phyloP scores from a whole-genome alignment of 2,113 vertebrate species.

The Pantherophis guttatus region DNA sequence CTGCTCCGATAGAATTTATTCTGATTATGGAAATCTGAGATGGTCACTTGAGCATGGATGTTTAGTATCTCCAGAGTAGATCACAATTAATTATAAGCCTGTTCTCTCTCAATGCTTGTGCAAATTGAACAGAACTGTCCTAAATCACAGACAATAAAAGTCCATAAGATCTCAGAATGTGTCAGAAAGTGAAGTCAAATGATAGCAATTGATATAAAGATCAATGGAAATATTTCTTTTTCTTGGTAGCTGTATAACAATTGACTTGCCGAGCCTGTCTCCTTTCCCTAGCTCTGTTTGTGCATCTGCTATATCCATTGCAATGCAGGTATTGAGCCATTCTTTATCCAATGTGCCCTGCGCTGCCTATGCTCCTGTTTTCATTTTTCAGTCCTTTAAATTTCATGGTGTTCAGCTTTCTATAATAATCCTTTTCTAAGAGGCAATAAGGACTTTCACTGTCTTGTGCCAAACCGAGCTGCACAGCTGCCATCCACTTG shows the following conservation, averaged over 20 bases:
- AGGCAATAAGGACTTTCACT: neutral
- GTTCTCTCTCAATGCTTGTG: neutral
- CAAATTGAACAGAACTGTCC: neutral
- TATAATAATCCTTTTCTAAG: constrained; percentile 7
- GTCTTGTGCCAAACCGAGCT: neutral
- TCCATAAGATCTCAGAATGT: neutral
- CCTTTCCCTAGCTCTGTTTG: neutral
- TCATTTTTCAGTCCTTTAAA: neutral
- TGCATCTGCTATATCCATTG: neutral
- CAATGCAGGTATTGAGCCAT: neutral
- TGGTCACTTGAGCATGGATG: neutral
- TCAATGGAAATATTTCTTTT: neutral
- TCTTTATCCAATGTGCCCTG: neutral
- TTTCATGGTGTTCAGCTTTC: neutral
- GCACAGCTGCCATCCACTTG: constrained; percentile 6
- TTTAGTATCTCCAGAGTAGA: neutral
- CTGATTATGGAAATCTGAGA: neutral
- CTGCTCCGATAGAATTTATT: neutral
- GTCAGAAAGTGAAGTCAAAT: neutral
- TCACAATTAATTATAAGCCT: neutral
- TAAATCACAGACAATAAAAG: neutral
- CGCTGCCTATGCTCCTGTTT: neutral
- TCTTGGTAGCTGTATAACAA: neutral
- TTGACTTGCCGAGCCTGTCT: neutral
- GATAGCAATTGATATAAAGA: neutral